Conservation (phyloP, 1,140 invertebrate genomes). For the Lethocerus indicus region DNA sequence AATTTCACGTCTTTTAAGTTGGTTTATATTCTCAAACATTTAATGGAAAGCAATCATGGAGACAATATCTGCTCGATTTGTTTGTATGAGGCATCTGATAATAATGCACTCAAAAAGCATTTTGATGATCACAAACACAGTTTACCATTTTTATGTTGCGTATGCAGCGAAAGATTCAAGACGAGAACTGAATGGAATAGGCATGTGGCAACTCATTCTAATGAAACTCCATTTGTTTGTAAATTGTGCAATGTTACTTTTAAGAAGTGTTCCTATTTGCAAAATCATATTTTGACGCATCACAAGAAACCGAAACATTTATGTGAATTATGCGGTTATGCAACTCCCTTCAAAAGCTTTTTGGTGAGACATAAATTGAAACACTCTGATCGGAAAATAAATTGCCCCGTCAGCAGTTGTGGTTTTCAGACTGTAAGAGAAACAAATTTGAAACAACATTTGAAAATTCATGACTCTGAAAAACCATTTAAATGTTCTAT, state of each 20-base stretch:
- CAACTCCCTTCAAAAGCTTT: constrained; percentile 3
- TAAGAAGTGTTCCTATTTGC: background rate
- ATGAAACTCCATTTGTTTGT: background rate
- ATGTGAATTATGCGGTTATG: constrained; percentile 7
- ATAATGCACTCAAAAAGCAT: background rate
- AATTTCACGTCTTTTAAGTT: constrained; percentile 4
- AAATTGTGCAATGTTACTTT: background rate
- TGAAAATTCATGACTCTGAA: background rate
- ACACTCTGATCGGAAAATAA: background rate
- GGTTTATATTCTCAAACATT: constrained; percentile 1
- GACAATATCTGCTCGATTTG: constrained; percentile 5
- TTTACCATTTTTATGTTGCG: constrained; percentile 4
- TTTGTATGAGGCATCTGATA: background rate
- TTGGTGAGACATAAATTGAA: constrained; percentile 6
- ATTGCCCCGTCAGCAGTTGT: constrained; percentile 1
- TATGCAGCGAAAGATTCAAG: background rate
- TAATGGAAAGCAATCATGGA: constrained; percentile 1
- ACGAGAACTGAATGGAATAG: constrained; percentile 2
- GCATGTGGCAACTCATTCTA: background rate
- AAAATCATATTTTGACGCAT: background rate
- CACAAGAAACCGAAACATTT: background rate
- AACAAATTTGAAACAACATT: constrained; percentile 7
- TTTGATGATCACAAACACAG: constrained; percentile 3
- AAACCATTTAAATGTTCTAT: constrained; percentile 2
- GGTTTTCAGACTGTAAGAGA: background rate